Conservation (phyloP, 2,888 invertebrate species). For the Macrophya alboannulata region DNA sequence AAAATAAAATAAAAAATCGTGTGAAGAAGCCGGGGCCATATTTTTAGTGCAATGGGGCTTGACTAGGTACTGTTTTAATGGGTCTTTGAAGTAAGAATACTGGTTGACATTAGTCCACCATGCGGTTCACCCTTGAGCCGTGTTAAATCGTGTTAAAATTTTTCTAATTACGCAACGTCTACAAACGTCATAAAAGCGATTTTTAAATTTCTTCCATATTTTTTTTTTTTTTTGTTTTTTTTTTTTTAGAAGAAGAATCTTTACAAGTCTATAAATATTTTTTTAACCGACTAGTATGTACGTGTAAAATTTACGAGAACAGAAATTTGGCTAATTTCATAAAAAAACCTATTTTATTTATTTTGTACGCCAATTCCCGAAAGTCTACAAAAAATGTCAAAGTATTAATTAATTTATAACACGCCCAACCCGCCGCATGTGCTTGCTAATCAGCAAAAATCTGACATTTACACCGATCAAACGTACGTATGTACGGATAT, state of each 20-base stretch:
- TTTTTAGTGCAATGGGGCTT: not conserved
- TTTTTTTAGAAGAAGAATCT: too few relatives aligned
- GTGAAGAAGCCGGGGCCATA: not conserved
- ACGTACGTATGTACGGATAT: not conserved
- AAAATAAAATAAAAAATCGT: not conserved
- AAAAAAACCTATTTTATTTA: not conserved
- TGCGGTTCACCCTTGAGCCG: not conserved
- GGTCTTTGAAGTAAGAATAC: not conserved
- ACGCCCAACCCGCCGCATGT: not conserved
- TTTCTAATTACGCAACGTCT: not conserved
- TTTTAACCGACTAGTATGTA: not conserved
- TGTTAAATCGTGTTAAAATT: not conserved
- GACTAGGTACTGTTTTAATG: not conserved
- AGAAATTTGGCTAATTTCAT: not conserved
- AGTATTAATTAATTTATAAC: not conserved
- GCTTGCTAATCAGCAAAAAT: not conserved
- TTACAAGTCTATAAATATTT: not conserved
- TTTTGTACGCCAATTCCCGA: not conserved
- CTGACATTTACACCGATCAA: not conserved
- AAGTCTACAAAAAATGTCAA: not conserved
- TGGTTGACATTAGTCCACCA: not conserved
- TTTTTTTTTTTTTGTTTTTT: not conserved
- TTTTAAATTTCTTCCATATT: too few relatives aligned
- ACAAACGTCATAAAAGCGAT: too few relatives aligned
- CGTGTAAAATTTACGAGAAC: not conserved